Conservation (phyloP, 2,888 invertebrate genomes). For the Mythimna vitellina region DNA sequence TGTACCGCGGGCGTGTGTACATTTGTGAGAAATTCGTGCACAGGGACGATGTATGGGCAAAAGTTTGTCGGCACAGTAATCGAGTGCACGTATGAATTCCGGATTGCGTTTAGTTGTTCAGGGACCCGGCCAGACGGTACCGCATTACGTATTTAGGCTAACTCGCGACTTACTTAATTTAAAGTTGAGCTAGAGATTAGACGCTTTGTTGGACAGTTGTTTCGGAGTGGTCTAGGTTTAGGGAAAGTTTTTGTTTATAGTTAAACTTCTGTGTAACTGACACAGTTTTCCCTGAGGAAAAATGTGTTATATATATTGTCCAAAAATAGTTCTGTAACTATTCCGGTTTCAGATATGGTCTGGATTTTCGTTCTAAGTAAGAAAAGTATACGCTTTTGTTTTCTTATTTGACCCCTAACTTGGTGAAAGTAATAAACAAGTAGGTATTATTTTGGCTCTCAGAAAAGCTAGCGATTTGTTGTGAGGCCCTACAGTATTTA, state of each 20-base stretch:
- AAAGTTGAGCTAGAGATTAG: conserved; percentile 59
- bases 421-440: not conserved
- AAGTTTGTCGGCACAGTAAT: conserved; percentile 58
- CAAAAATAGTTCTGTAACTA: conserved; percentile 18
- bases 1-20: conserved; percentile 40
- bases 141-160: conserved; percentile 58
- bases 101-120: conserved; percentile 66
- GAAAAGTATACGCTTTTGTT: not conserved
- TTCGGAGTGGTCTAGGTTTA: conserved; percentile 47
- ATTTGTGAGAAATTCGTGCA: conserved; percentile 58
- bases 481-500: not conserved
- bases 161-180: conserved; percentile 58
- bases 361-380: not conserved
- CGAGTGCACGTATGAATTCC: conserved; percentile 68
- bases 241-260: conserved; percentile 49
- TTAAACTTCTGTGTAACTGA: conserved; percentile 46
- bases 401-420: not conserved
- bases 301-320: conserved; percentile 40
- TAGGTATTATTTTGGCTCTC: not conserved
- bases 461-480: not conserved
- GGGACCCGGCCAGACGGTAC: conserved; percentile 49
- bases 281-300: conserved; percentile 34
- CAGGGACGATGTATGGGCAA: conserved; percentile 41
- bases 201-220: conserved; percentile 51
- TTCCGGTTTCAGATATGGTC: not conserved